Percentiles rank a stretch among this genome's conserved stretches.
Conservation (phyloP, 2,113 vertebrate genomes). For the Capra hircus region DNA sequence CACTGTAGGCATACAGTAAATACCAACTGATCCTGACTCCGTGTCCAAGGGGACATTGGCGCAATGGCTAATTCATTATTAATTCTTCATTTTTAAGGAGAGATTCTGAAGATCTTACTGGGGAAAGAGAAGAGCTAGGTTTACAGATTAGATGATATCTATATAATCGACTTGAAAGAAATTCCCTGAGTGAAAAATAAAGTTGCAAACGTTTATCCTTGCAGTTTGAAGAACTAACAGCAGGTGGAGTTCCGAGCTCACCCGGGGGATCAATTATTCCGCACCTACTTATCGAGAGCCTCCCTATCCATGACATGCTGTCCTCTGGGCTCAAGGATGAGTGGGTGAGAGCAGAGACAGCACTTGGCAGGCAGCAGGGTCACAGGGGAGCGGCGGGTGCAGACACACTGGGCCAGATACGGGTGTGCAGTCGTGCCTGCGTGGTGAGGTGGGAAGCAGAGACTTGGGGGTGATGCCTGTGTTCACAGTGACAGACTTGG, state of each 20-base stretch:
- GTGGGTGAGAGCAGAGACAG: background rate
- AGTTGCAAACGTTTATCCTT: background rate
- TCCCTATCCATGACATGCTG: background rate
- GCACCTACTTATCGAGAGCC: fast-evolving
- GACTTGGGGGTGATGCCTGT: fast-evolving
- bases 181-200: background rate
- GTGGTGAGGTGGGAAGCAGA: background rate
- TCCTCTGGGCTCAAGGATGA: no score
- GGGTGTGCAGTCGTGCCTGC: background rate
- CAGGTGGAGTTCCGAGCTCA: background rate
- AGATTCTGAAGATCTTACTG: background rate
- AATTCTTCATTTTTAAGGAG: background rate
- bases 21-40: background rate
- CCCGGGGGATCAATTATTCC: background rate
- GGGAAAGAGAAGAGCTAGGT: background rate
- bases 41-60: background rate
- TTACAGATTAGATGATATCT: background rate
- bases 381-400: fast-evolving
- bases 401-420: fast-evolving
- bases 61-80: background rate
- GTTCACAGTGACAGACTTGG: fast-evolving
- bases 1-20: background rate
- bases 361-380: background rate
- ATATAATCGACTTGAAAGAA: background rate
- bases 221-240: background rate